These are phyloP conservation scores for Lacanobia oleracea DNA, from an alignment of 2,888 invertebrate genomes.

Conservation along the genomic window DNA sequence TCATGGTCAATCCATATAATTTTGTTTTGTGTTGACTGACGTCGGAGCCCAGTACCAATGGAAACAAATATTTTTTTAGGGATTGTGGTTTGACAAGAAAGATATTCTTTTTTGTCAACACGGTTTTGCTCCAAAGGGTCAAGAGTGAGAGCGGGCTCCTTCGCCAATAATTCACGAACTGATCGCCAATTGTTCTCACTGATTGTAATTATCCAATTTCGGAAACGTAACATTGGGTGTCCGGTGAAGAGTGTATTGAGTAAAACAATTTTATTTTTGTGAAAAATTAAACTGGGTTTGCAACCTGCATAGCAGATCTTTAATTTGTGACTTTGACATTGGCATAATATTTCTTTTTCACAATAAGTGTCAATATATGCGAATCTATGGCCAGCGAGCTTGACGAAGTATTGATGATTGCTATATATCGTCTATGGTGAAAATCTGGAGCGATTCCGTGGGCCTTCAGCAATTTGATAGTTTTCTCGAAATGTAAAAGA, in stretches of 20 bases:
- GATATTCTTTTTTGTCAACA: too few relatives aligned
- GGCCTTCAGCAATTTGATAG: not conserved
- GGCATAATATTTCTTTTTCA: not conserved
- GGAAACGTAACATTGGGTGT: conserved; percentile 35
- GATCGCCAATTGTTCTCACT: not conserved
- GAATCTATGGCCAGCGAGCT: conserved; percentile 2
- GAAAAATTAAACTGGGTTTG: not conserved
- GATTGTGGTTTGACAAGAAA: not conserved
- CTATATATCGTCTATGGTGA: conserved; percentile 11
- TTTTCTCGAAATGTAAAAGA: not conserved
- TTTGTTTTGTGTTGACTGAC: conserved; percentile 1
- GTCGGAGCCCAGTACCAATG: not conserved
- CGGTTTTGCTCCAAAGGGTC: not conserved
- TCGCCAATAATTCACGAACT: conserved; percentile 19
- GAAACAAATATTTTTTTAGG: conserved; percentile 18
- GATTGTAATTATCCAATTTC: not conserved
- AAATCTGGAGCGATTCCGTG: not conserved
- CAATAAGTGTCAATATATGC: conserved; percentile 14
- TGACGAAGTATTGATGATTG: conserved; percentile 12
- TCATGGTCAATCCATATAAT: conserved; percentile 10
- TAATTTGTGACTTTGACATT: conserved; percentile 30
- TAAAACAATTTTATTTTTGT: not conserved
- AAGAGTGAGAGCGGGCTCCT: not conserved
- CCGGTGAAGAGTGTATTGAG: conserved; percentile 6
- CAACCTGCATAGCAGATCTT: conserved; percentile 8